Percentiles rank a stretch among this genome's conserved stretches.
Conservation (phyloP, 2,888 invertebrate genomes). For the Brachycybe producta region DNA sequence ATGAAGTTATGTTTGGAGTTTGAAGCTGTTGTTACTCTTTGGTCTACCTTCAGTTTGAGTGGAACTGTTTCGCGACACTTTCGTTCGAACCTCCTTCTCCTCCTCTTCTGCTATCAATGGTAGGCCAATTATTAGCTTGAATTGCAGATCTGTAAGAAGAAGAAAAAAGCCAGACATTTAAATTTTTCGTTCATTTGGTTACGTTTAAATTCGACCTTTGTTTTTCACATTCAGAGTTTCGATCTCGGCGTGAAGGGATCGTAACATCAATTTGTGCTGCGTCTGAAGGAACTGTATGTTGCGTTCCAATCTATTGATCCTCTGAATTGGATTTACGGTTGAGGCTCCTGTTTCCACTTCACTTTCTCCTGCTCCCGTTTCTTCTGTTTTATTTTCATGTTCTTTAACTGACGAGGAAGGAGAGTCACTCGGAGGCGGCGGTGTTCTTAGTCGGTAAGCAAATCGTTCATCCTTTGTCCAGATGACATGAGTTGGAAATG, state of each 20-base stretch:
- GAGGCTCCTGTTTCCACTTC: not conserved
- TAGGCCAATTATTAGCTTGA: not conserved
- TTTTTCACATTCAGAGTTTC: constrained; percentile 14
- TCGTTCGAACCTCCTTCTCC: not conserved
- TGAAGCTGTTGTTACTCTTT: no score
- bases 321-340: constrained; percentile 9
- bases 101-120: not conserved
- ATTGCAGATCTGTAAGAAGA: no score
- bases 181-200: no score
- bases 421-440: no score
- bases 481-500: constrained; percentile 8
- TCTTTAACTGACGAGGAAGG: no score
- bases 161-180: no score
- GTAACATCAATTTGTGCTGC: constrained; percentile 16
- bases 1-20: no score
- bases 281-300: constrained; percentile 15
- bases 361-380: not conserved
- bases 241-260: constrained; percentile 12
- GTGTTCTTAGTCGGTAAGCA: not conserved
- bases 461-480: constrained; percentile 9
- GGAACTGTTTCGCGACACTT: not conserved
- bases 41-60: no score
- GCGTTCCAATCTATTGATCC: constrained; percentile 15
- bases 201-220: constrained; percentile 13
- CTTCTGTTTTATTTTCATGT: no score